phyloP scores from a whole-genome alignment of 2,888 invertebrate species.

The Oxycera nigricornis region DNA sequence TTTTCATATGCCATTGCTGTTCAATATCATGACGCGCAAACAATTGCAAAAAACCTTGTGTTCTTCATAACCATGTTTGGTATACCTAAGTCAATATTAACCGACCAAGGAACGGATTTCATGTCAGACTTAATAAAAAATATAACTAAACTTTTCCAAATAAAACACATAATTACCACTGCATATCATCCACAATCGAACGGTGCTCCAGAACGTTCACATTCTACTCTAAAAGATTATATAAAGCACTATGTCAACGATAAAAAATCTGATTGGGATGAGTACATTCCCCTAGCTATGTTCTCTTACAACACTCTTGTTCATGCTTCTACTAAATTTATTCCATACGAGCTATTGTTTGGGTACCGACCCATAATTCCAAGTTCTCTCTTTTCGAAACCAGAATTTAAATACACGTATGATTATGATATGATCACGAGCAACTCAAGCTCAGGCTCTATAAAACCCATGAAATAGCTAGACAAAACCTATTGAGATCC shows the following conservation, averaged over 20 bases:
- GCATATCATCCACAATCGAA: constrained; percentile 24
- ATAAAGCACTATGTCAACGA: neutral
- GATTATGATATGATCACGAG: neutral
- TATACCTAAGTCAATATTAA: constrained; percentile 46
- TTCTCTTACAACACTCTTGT: neutral
- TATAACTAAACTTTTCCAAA: constrained; percentile 53
- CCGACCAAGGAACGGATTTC: constrained; percentile 20
- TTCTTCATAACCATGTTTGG: neutral
- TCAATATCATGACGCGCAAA: constrained; percentile 52
- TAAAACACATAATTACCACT: constrained; percentile 32
- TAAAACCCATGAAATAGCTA: no score
- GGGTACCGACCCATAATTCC: neutral
- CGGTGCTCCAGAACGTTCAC: constrained; percentile 11
- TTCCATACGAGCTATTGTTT: neutral
- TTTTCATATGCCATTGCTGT: constrained; percentile 53
- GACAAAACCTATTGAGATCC: no score
- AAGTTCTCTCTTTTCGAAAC: neutral
- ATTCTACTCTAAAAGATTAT: constrained; percentile 5
- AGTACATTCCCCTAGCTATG: constrained; percentile 39
- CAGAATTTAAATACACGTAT: neutral
- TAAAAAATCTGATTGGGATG: constrained; percentile 6
- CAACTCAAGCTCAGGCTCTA: no score
- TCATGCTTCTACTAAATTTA: neutral
- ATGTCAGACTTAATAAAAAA: constrained; percentile 50
- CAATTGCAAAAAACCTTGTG: constrained; percentile 48